Base-by-base conservation (phyloP, 2,888 invertebrate species). In the Microplitis manilae region DNA sequence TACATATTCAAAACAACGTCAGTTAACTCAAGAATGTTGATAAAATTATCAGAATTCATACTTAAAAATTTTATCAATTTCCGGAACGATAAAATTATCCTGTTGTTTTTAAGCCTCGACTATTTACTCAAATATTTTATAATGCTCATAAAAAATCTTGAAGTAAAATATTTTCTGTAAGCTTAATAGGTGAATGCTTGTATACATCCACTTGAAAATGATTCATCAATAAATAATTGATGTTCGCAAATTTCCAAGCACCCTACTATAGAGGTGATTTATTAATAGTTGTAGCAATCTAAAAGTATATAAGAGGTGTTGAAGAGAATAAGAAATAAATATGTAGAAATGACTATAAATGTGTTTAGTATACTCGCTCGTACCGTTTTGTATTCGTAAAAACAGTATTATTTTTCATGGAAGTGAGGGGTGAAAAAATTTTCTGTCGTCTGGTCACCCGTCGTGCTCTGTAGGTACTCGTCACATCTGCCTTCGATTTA, bases 401-500 rank as follows among this genome's bases (percentile, higher is more conserved):
- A 85, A 85, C 84, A 83, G 82, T 70, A 80, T 79, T 82, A 84
- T 86, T 86, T 84, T 86, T 78, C 80, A 79, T 82, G 80, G 79
- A 76, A 78, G 79, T 81, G 83, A 83, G 81, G 79, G 81, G 81
- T 77, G 79, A 78, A 76, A 64, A 68, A 74, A 30, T 71, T 74
- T 74, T 70, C 69, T 13, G 59, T 20, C 39, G 13, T 7, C 80
- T 79, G 82, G 79, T 81, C 85, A 84, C 85, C 85, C 86, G 85
- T 75, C 80, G 86, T 73, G 84, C 84, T 81, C 76, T 69, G 82
- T 85, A 81, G 84, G 83, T 84, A 85, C 85, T 85, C 86, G 84
- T 85, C 84, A 86, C 88, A 88, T 88, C 88, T 88, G 88, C 88
- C 20, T 65, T 65, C 65, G 65, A 65, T 65, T 65, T 65, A 65